Percentiles rank a stretch among this genome's conserved stretches.
Evolutionary conservation across 2,113 vertebrate species (phyloP).

Genomic region (Sterna hirundo): DNA sequence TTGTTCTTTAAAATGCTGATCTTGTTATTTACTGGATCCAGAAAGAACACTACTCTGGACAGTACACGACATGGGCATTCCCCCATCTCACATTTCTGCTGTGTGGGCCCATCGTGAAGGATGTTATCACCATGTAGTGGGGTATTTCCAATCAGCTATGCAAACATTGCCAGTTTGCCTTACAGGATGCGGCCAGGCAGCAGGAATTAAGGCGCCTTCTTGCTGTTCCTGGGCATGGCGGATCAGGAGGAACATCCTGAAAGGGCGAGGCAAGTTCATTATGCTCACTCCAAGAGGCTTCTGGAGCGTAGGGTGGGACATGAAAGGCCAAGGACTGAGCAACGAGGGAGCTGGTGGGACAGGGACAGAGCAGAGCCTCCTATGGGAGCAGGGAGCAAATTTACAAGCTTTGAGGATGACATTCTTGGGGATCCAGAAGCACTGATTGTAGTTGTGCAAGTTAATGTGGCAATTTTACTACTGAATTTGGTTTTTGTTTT

Average conservation of each 20-base stretch:
- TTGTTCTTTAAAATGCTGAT: neutral
- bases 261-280: neutral
- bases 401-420: neutral
- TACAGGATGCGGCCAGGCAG: neutral
- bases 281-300: neutral
- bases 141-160: neutral
- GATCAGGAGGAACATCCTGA: neutral
- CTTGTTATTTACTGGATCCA: neutral
- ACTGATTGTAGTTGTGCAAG: fast-evolving
- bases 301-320: neutral
- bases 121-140: neutral
- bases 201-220: neutral
- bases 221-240: neutral
- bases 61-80: fast-evolving
- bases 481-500: neutral
- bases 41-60: neutral
- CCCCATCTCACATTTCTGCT: neutral
- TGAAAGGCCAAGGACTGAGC: neutral
- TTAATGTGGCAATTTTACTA: neutral
- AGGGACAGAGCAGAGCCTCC: neutral
- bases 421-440: neutral
- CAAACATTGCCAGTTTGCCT: neutral
- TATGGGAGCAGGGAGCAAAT: neutral
- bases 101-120: neutral
- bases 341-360: neutral